Conservation (phyloP, 2,113 vertebrate genomes). For the Pygathrix nemaeus region DNA sequence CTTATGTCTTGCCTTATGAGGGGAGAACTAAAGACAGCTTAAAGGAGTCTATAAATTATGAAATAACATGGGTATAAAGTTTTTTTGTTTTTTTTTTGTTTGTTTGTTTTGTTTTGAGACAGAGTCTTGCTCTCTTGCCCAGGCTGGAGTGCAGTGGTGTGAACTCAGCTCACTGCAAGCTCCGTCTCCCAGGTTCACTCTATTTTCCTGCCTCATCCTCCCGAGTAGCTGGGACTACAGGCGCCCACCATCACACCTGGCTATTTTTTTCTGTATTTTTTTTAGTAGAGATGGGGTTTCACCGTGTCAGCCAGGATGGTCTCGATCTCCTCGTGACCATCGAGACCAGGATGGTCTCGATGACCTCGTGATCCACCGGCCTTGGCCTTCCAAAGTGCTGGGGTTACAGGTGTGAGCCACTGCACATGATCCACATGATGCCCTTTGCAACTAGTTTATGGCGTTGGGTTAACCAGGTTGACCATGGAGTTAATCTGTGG, state of each 20-base stretch:
- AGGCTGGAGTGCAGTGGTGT: too few species aligned
- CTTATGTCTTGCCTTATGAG: not conserved
- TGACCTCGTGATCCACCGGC: not conserved
- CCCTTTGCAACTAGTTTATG: not conserved
- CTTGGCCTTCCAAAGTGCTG: not conserved
- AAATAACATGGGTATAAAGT: not conserved
- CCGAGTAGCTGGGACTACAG: not conserved
- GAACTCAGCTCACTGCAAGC: too few species aligned
- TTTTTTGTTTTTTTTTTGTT: too few species aligned
- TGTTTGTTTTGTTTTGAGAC: too few species aligned
- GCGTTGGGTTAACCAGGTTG: not conserved
- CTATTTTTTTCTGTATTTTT: not conserved
- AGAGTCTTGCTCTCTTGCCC: too few species aligned
- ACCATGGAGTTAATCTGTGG: not conserved
- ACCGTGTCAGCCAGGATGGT: not conserved
- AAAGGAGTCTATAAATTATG: not conserved
- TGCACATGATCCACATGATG: not conserved
- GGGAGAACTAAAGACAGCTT: conserved; percentile 17
- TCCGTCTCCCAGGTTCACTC: too few species aligned
- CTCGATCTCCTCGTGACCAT: not conserved
- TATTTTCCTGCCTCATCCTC: not conserved
- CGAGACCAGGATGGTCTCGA: not conserved
- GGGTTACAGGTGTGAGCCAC: not conserved
- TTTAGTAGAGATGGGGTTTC: not conserved
- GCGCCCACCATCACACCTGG: accelerated